Conservation (phyloP, 2,888 invertebrate species). For the Xylota segnis region DNA sequence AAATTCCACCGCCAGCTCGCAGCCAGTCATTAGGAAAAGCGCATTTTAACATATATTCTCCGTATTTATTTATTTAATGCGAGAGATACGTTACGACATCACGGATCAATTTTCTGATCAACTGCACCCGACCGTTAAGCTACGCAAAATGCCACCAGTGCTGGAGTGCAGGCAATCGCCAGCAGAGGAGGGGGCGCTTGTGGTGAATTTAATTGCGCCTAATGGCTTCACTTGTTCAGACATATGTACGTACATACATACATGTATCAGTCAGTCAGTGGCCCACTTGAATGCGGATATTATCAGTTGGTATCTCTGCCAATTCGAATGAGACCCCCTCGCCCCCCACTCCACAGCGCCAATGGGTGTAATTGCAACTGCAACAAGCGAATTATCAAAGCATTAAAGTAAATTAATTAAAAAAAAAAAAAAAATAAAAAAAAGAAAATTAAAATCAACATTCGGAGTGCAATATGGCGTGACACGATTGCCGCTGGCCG, state of each 20-base stretch:
- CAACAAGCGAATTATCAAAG: conserved; percentile 80
- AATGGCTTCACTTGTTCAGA: conserved; percentile 73
- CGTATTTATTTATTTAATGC: conserved; percentile 69
- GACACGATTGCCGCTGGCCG: conserved; percentile 78
- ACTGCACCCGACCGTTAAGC: conserved; percentile 66
- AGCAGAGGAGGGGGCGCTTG: conserved; percentile 11
- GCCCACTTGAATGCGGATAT: conserved; percentile 69
- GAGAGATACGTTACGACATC: conserved; percentile 68
- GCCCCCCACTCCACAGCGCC: conserved; percentile 37
- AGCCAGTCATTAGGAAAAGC: conserved; percentile 74
- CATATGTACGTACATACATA: not conserved
- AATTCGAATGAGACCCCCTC: conserved; percentile 1
- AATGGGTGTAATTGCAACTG: conserved; percentile 53
- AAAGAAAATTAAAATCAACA: conserved; percentile 80
- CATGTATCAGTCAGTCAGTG: conserved; percentile 12
- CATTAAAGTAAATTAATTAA: conserved; percentile 82
- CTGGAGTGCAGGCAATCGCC: conserved; percentile 6
- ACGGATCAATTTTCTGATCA: conserved; percentile 75
- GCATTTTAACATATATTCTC: conserved; percentile 65
- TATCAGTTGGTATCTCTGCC: conserved; percentile 36
- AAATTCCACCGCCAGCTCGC: conserved; percentile 57
- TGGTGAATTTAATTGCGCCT: conserved; percentile 68
- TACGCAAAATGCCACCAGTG: conserved; percentile 14
- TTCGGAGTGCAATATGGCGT: conserved; percentile 82
- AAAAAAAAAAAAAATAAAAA: no score